Conservation (phyloP, 2,797 vertebrate genomes). For the Catharus ustulatus region DNA sequence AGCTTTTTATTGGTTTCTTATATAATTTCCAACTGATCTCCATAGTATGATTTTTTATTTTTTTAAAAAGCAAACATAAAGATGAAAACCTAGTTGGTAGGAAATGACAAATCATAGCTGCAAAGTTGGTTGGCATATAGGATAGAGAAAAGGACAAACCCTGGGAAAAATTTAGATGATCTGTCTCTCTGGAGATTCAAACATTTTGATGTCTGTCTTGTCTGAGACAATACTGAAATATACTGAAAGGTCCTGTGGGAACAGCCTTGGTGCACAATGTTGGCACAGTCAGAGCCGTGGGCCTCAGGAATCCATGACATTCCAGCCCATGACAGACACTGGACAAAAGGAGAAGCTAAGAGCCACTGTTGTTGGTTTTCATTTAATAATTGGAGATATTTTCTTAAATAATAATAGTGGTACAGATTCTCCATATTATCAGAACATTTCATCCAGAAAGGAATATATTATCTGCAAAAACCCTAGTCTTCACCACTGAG, state of each 20-base stretch:
- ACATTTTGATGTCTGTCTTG: neutral
- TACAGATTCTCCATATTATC: neutral
- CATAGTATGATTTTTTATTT: neutral
- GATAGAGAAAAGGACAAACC: neutral
- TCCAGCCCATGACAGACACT: neutral
- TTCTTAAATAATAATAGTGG: neutral
- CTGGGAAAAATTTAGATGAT: neutral
- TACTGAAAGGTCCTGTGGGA: neutral
- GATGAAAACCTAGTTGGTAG: neutral
- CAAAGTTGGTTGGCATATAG: neutral
- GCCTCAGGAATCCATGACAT: neutral
- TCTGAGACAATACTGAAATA: neutral
- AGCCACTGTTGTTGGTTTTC: neutral
- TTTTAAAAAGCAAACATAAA: neutral
- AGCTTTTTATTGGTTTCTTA: neutral
- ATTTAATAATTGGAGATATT: neutral
- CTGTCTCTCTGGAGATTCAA: neutral
- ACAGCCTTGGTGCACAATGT: neutral
- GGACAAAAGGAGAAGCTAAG: neutral
- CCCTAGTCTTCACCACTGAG: neutral
- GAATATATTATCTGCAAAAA: neutral
- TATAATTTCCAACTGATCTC: neutral
- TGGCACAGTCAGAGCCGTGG: neutral
- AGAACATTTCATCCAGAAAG: neutral
- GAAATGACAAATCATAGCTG: neutral